Percentiles rank a stretch among this genome's conserved stretches.
Evolutionary conservation across 2,888 invertebrate genomes (phyloP).

Genomic region (Calliphora vomitoria): DNA sequence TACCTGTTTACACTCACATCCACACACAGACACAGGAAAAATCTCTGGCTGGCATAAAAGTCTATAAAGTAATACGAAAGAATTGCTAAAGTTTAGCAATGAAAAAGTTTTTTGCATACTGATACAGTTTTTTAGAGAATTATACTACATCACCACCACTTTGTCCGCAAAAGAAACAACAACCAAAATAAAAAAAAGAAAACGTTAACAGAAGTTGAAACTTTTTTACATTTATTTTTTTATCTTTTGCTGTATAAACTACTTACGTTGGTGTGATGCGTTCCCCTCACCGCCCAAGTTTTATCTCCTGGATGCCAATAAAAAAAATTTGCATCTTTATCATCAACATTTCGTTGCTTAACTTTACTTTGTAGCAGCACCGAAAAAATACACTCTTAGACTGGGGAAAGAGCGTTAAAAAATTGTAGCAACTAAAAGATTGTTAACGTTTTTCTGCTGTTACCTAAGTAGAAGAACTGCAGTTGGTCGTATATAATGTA

Average conservation of each 20-base stretch:
- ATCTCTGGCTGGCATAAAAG: constrained; percentile 52
- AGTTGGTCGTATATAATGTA: constrained; percentile 73
- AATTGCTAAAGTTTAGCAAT: constrained; percentile 73
- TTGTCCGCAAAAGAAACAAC: constrained; percentile 62
- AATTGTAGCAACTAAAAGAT: constrained; percentile 57
- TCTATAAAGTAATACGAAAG: constrained; percentile 69
- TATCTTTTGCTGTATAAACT: constrained; percentile 38
- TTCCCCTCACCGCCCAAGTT: constrained; percentile 31
- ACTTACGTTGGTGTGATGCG: constrained; percentile 41
- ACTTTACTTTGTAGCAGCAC: constrained; percentile 38
- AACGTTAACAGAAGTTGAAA: constrained; percentile 47
- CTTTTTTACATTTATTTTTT: constrained; percentile 48
- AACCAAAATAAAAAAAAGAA: constrained; percentile 21
- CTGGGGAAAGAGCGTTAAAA: constrained; percentile 25
- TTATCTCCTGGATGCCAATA: constrained; percentile 67
- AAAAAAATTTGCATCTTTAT: constrained; percentile 74
- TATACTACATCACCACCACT: constrained; percentile 55
- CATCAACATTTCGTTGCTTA: constrained; percentile 65
- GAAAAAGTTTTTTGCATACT: constrained; percentile 72
- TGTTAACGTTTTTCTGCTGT: constrained; percentile 71
- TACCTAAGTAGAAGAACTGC: constrained; percentile 60
- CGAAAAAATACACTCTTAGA: constrained; percentile 30
- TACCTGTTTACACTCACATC: constrained; percentile 65
- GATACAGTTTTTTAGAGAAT: constrained; percentile 71
- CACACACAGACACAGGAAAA: neutral